Evolutionary conservation across 2,113 vertebrate species (phyloP).

Genomic region (Gymnocephalus cernua): DNA sequence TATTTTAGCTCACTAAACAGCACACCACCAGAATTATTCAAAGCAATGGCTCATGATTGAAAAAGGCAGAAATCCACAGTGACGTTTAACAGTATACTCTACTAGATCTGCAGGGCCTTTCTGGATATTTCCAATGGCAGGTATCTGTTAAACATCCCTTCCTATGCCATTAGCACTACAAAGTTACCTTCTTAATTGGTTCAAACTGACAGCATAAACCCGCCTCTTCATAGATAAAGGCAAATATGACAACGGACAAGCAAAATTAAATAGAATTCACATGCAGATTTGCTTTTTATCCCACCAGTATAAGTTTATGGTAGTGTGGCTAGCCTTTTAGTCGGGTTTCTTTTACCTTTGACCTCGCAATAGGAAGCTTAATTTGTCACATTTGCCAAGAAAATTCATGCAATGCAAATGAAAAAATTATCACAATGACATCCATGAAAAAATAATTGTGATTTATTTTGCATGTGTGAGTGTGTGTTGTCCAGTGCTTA

Average conservation of each 20-base stretch:
- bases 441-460: not conserved
- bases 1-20: not conserved
- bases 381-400: not conserved
- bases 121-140: not conserved
- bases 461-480: not conserved
- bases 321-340: not conserved
- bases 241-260: not conserved
- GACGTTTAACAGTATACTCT: not conserved
- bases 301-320: not conserved
- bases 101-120: not conserved
- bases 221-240: not conserved
- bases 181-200: not conserved
- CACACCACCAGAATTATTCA: not conserved
- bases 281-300: constrained; percentile 7
- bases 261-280: not conserved
- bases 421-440: not conserved
- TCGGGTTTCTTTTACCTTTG: not conserved
- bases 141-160: not conserved
- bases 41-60: not conserved
- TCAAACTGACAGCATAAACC: not conserved
- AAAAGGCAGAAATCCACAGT: not conserved
- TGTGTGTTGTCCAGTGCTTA: not conserved
- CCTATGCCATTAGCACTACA: not conserved
- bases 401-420: not conserved
- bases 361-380: not conserved